These are phyloP conservation scores for Mythimna pallens DNA, from an alignment of 2,888 invertebrate species.

Conservation along the genomic window DNA sequence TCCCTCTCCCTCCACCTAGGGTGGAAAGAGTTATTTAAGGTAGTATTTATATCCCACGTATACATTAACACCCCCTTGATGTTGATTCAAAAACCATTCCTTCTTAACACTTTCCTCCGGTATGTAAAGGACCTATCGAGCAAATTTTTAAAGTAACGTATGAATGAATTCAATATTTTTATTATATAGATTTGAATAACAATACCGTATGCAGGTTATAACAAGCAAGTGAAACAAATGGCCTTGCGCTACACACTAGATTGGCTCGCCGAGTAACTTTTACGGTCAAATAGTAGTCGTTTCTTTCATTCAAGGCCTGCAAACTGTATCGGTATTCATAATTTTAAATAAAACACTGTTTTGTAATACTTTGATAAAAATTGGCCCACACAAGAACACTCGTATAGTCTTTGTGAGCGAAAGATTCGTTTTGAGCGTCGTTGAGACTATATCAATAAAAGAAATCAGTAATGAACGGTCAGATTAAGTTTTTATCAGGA, in stretches of 20 bases:
- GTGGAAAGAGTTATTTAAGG: too few relatives aligned
- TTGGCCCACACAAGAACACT: not conserved
- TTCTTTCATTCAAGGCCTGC: conserved; percentile 15
- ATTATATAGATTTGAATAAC: not conserved
- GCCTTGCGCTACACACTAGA: conserved; percentile 22
- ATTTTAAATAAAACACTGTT: not conserved
- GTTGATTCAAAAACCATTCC: too few relatives aligned
- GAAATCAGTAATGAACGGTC: too few relatives aligned
- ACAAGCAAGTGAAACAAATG: conserved; percentile 1
- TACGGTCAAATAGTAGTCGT: conserved; percentile 17
- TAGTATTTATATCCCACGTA: too few relatives aligned
- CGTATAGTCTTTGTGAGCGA: not conserved
- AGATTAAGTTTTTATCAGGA: too few relatives aligned
- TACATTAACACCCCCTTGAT: too few relatives aligned
- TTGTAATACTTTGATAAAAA: not conserved
- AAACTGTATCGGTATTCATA: conserved; percentile 12
- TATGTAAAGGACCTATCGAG: too few relatives aligned
- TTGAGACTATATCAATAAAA: not conserved
- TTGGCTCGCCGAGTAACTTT: conserved; percentile 23
- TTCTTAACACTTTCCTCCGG: too few relatives aligned
- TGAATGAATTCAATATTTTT: not conserved
- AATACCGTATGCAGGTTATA: not conserved
- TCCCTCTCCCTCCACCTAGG: too few relatives aligned
- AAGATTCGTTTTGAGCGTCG: not conserved
- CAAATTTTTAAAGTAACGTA: too few relatives aligned